Evolutionary conservation across 2,113 vertebrate genomes (phyloP).

Genomic region (Emydocephalus ijimae): DNA sequence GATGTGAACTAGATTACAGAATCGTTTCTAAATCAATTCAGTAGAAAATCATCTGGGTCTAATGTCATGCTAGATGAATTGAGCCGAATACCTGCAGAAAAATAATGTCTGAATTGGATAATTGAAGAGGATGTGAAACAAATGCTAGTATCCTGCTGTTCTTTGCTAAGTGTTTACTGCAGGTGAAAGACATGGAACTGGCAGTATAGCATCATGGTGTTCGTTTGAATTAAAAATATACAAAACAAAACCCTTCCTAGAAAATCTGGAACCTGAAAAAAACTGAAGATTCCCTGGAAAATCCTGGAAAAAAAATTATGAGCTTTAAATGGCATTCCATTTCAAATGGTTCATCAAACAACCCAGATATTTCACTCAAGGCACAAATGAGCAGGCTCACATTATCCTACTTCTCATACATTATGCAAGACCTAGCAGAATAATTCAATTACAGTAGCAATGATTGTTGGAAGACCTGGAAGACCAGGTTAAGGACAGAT

Average conservation of each 20-base stretch:
- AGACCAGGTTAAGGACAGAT: background rate
- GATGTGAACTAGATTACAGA: background rate
- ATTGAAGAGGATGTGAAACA: background rate
- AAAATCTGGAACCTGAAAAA: background rate
- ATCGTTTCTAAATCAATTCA: background rate
- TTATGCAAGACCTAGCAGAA: too few species aligned
- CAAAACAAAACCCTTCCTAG: background rate
- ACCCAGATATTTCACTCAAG: background rate
- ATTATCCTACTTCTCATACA: background rate
- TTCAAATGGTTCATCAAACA: background rate
- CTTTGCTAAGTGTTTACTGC: background rate
- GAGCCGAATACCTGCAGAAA: background rate
- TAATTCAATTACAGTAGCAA: background rate
- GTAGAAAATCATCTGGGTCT: background rate
- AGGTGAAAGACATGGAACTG: slow-evolving; percentile 8
- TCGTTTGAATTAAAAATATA: background rate
- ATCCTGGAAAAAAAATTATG: background rate
- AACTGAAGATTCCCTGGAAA: background rate
- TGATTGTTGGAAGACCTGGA: background rate
- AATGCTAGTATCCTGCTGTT: background rate
- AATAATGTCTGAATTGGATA: background rate
- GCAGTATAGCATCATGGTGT: background rate
- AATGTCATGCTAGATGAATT: background rate
- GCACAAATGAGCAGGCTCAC: background rate
- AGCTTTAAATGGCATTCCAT: background rate